Evolutionary conservation across 2,797 vertebrate genomes (phyloP), one percentile per base, ranked within the genome.

Genomic region (Acrossocheilus fasciatus): DNA sequence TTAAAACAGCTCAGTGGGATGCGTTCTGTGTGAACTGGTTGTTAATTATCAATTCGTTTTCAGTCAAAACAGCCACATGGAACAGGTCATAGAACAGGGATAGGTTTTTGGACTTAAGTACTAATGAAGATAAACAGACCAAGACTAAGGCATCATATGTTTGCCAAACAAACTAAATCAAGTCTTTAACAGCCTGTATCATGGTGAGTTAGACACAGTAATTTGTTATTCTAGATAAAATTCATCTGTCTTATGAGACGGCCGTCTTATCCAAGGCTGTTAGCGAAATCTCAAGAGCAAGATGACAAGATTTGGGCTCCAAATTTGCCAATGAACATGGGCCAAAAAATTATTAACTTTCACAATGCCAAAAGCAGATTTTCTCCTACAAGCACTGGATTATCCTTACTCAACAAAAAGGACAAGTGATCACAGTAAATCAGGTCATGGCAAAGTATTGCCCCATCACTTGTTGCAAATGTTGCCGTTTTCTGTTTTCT

Each of bases 211-310:
- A 84, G 45, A 62, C 17, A 23, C 54, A 75, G 82, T 83, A 75
- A 75, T 75, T 84, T 76, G 23, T 84, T 76, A 18, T 84, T 66
- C 20, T 66, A 76, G 14, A 41, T 84, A 12, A 66, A 76, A 76
- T 84, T 41, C 43, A 76, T 76, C 30, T 10, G 30, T 62, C 43
- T 74, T 76, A 74, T 66, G 57, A 76, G 73, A 50, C 34, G 8
- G 18, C 34, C 2, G 2, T 26, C 26, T 83, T n/a, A 30, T 83
- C 70, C 82, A 83, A 75, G 70, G 70, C 82, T 84, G 43, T 76
- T 84, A 76, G 59, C 34, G 50, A 68, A 84, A 74, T 84, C 72
- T 84, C 73, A 76, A 75, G 59, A 76, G 82, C 59, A 76, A 66
- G 30, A 76, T 52, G 59, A 76, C 57, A 85, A 85, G 74, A 69